Evolutionary conservation across 2,113 vertebrate genomes (phyloP), one percentile per base, ranked within the genome.

Genomic region (Microcebus jonahi): DNA sequence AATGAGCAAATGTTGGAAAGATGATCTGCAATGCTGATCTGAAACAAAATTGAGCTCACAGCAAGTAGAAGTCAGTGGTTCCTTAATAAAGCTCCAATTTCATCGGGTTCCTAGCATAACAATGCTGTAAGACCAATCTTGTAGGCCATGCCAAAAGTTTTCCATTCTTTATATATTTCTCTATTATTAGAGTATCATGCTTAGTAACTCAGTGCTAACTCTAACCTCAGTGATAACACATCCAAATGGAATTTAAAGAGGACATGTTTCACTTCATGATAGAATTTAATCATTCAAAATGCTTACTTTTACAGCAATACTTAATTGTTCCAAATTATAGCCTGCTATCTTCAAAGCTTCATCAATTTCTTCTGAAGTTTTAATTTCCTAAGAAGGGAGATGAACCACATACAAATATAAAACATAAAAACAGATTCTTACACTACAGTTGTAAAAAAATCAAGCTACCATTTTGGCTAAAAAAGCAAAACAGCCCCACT

Each of bases 281-380:
- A 94, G 12, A 97, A 84, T 86, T 86, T 91, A 87, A 86, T 75
- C 15, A 86, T 50, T 45, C 92, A 93, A 97, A 97, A 57, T 98
- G 92, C 85, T 83, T 97, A 99, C 99, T 98, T 98, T 83, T 0
- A 98, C 84, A 79, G 98, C 97, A 88, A 88, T 95, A 80, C 75
- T 57, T 88, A 99, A 97, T 87, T 90, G 95, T 55, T 97, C 88
- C 91, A 98, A 98, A 95, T 98, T 98, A 93, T 18, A 76, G 92
- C 91, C 5, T 92, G 98, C 98, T 94, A 97, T 39, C 79, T 88
- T 83, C 95, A 99, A 94, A 88, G 98, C 98, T 97, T 98, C 97
- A 91, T 98, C 98, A 81, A 98, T 96, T 90, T 98, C 98, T 96
- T 98, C 97, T 5, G 48, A 1, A 90, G 76, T 91, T 97, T 84